Conservation (phyloP, 2,113 vertebrate genomes). For the Alosa alosa region DNA sequence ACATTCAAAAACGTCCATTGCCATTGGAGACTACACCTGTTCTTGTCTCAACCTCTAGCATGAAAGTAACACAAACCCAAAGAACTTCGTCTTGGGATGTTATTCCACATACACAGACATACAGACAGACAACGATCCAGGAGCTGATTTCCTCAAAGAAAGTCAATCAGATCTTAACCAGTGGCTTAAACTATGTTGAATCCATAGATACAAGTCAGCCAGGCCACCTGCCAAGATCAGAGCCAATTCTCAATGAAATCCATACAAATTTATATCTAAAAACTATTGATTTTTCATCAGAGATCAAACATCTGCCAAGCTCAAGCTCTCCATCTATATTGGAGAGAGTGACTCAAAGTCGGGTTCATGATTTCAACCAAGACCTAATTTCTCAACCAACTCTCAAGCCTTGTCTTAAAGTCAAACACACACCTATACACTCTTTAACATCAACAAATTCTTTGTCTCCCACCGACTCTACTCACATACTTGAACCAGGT, state of each 20-base stretch:
- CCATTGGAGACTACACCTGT: not conserved
- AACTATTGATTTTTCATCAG: not conserved
- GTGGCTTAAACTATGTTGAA: not conserved
- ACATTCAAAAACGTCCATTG: not conserved
- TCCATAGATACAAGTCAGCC: not conserved
- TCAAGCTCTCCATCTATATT: not conserved
- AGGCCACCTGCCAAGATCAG: not conserved
- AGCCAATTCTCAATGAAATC: not conserved
- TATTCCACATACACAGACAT: not conserved
- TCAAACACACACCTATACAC: not conserved
- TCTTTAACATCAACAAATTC: not conserved
- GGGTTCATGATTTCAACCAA: conserved; percentile 1
- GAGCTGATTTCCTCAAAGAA: not conserved
- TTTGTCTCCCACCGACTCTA: not conserved
- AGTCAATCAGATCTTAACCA: not conserved
- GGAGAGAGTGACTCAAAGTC: not conserved
- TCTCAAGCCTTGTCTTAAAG: not conserved
- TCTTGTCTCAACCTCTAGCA: not conserved
- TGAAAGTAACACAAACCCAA: not conserved
- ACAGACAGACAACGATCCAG: not conserved
- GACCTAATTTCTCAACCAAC: not conserved
- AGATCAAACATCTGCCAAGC: not conserved
- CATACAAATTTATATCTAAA: not conserved
- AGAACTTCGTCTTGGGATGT: not conserved
- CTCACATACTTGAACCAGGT: not conserved